These are phyloP conservation scores for Pachliopta kotzebuea DNA, from an alignment of 2,888 invertebrate genomes.

Conservation along the genomic window DNA sequence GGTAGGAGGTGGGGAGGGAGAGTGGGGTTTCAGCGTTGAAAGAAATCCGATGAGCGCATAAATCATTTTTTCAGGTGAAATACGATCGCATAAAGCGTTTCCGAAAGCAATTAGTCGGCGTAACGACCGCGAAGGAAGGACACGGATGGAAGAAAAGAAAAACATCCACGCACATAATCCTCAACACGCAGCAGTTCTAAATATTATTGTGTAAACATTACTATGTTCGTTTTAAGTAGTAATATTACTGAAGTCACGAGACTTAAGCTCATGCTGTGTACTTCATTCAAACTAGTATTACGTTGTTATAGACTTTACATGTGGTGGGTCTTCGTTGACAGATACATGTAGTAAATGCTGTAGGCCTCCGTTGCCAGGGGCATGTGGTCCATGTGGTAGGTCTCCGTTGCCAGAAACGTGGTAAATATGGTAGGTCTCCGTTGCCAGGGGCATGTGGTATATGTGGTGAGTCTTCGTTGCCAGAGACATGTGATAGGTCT, in stretches of 20 bases:
- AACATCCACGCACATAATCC: constrained; percentile 29
- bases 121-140: constrained; percentile 67
- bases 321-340: too few relatives aligned
- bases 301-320: too few relatives aligned
- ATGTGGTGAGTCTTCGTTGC: too few relatives aligned
- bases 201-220: too few relatives aligned
- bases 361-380: too few relatives aligned
- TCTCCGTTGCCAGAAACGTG: too few relatives aligned
- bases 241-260: background rate
- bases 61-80: constrained; percentile 77
- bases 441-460: too few relatives aligned
- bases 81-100: constrained; percentile 78
- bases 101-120: constrained; percentile 78
- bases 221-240: background rate
- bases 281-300: too few relatives aligned
- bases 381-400: too few relatives aligned
- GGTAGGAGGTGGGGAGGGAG: background rate
- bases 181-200: constrained; percentile 28
- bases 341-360: too few relatives aligned
- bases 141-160: constrained; percentile 49
- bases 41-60: constrained; percentile 59
- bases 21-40: constrained; percentile 45
- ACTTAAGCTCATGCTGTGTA: background rate
- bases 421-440: too few relatives aligned
- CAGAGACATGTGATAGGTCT: too few relatives aligned